Conservation (phyloP, 2,113 vertebrate genomes). For the Craseonycteris thonglongyai region DNA sequence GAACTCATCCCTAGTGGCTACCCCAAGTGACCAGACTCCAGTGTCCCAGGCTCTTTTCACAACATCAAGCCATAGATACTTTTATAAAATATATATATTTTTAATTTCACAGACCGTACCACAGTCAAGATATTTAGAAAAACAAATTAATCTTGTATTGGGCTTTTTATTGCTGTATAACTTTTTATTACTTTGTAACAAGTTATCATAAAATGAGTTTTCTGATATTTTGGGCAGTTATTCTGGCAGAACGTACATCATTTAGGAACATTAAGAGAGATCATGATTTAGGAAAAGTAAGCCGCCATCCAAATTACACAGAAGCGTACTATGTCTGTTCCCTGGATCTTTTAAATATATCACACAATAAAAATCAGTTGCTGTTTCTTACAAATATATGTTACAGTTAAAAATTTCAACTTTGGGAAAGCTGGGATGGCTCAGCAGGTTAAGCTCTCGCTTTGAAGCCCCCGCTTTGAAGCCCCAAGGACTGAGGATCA, state of each 20-base stretch:
- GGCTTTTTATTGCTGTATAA: background rate
- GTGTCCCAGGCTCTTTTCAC: background rate
- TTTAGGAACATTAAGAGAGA: background rate
- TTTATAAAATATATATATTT: background rate
- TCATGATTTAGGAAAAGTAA: background rate
- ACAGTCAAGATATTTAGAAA: background rate
- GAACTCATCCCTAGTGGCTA: background rate
- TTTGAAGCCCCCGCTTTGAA: no score
- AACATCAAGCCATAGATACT: background rate
- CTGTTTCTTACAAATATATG: background rate
- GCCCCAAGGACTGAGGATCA: no score
- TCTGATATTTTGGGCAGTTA: background rate
- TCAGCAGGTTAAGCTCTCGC: no score
- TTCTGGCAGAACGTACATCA: background rate
- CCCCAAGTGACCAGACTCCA: accelerated
- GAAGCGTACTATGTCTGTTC: background rate
- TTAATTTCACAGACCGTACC: background rate
- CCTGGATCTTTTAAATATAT: background rate
- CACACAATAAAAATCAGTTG: background rate
- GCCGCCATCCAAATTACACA: background rate
- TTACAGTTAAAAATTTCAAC: background rate
- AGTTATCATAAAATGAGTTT: background rate
- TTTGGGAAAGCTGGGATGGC: no score
- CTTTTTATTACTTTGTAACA: background rate
- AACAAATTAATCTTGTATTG: background rate